phyloP scores from a whole-genome alignment of 2,113 vertebrate species.

The Perca fluviatilis region DNA sequence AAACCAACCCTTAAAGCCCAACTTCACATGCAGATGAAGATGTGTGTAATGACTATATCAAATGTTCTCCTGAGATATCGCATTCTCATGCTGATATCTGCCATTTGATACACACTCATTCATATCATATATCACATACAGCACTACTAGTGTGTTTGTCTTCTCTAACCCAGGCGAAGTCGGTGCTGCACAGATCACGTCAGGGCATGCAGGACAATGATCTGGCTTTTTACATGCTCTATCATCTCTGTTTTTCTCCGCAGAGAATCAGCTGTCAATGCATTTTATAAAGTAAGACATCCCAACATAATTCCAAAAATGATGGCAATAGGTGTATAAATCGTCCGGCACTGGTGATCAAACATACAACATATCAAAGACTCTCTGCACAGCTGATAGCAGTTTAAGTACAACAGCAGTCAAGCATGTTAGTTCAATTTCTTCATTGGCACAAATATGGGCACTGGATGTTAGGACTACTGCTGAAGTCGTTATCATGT shows the following conservation, averaged over 20 bases:
- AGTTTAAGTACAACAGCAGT: background rate
- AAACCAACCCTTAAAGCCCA: background rate
- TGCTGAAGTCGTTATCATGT: conserved; percentile 18
- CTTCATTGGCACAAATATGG: background rate
- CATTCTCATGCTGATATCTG: conserved; percentile 49
- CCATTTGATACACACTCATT: conserved; percentile 48
- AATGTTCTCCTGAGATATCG: conserved; percentile 53
- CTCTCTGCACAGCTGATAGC: no score
- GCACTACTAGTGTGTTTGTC: background rate
- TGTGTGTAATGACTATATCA: conserved; percentile 17
- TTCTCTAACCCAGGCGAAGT: no score
- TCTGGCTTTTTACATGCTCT: conserved; percentile 33
- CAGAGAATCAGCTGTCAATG: conserved; percentile 7
- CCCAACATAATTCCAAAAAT: background rate
- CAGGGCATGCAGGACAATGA: conserved; percentile 47
- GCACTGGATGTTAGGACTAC: background rate
- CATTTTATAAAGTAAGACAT: background rate
- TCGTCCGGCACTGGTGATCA: background rate
- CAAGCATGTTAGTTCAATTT: background rate
- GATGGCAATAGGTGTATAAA: background rate
- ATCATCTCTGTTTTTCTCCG: background rate
- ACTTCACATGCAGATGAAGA: conserved; percentile 31
- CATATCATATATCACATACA: background rate
- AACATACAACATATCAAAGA: background rate
- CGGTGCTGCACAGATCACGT: conserved; percentile 2